Conservation (phyloP, 2,113 vertebrate species). For the Lepus europaeus region DNA sequence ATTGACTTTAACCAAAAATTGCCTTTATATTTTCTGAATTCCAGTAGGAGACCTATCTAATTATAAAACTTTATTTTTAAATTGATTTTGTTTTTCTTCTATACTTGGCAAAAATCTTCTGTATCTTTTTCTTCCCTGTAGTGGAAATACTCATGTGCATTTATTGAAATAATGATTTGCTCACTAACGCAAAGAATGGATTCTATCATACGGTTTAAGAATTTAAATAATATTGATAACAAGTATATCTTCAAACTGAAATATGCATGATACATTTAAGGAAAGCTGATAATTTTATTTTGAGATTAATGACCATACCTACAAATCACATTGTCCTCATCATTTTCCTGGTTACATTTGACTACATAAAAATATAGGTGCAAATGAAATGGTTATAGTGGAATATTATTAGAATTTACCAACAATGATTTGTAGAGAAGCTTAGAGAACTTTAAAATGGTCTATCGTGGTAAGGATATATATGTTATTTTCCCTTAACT, state of each 20-base stretch:
- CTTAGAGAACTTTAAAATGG: constrained; percentile 21
- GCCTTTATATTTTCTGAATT: constrained; percentile 53
- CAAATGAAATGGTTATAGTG: constrained; percentile 1
- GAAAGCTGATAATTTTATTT: constrained; percentile 53
- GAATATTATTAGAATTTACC: constrained; percentile 28
- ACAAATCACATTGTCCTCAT: constrained; percentile 19
- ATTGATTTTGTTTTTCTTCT: not conserved
- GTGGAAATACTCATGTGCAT: not conserved
- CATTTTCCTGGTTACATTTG: constrained; percentile 41
- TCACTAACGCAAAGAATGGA: not conserved
- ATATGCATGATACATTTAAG: constrained; percentile 53
- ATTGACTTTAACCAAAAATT: constrained; percentile 34
- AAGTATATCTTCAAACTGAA: constrained; percentile 38
- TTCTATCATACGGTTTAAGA: constrained; percentile 31
- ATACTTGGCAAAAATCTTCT: not conserved
- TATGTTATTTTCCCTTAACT: not conserved
- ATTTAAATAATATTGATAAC: constrained; percentile 33
- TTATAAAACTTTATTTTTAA: not conserved
- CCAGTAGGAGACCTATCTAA: not conserved
- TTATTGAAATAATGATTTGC: constrained; percentile 33
- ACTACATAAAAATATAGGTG: not conserved
- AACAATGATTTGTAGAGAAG: constrained; percentile 47
- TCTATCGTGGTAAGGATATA: not conserved
- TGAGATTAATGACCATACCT: not conserved
- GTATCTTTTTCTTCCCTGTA: constrained; percentile 31